A percentile compares a stretch with the other conserved stretches of the same genome.
Conservation (phyloP, 92 coral and sea anemone species). For the Zoanthus sociatus region DNA sequence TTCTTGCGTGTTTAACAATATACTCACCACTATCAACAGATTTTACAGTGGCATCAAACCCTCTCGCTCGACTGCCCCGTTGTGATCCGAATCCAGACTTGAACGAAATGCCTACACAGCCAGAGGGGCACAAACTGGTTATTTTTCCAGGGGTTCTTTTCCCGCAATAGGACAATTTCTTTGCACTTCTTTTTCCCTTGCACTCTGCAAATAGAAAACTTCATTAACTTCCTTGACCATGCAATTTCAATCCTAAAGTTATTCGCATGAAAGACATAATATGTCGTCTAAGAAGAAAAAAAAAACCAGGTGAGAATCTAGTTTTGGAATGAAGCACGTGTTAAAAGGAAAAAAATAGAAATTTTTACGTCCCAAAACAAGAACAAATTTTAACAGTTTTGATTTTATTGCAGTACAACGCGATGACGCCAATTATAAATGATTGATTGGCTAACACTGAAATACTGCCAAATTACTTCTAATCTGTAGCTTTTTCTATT, state of each 20-base stretch:
- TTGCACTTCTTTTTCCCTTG: slow-evolving; percentile 29
- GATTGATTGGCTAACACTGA: no score
- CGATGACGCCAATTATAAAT: no score
- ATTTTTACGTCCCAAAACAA: no score
- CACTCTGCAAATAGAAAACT: slow-evolving; percentile 10
- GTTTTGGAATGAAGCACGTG: no score
- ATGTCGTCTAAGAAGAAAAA: background rate
- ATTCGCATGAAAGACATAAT: no score
- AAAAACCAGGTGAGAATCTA: background rate
- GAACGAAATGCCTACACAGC: slow-evolving; percentile 32
- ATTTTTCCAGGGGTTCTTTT: slow-evolving; percentile 26
- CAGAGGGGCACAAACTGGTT: slow-evolving; percentile 30
- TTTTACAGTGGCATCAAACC: slow-evolving; percentile 9
- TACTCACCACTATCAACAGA: slow-evolving; percentile 32
- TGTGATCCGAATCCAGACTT: slow-evolving; percentile 19
- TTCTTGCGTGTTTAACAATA: background rate
- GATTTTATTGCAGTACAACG: no score
- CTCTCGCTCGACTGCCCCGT: slow-evolving; percentile 10
- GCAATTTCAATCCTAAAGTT: no score
- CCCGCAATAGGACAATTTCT: slow-evolving; percentile 36
- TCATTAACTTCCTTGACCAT: background rate
- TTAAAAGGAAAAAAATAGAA: no score
- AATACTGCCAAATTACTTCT: no score
- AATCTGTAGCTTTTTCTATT: no score
- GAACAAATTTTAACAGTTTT: no score